These are phyloP conservation scores for Galaxea fascicularis DNA, from an alignment of 92 coral and sea anemone genomes.

Conservation along the genomic window DNA sequence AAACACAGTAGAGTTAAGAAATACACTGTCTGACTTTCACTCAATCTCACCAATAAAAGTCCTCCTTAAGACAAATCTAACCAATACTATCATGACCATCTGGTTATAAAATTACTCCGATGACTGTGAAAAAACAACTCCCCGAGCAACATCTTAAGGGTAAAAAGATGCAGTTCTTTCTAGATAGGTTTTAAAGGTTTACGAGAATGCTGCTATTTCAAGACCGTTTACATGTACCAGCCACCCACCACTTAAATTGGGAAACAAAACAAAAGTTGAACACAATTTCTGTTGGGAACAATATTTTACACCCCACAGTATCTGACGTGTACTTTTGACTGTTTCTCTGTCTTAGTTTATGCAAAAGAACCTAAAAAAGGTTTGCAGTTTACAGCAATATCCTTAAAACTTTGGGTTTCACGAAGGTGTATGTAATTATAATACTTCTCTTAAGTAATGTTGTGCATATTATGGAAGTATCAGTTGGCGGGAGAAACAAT, in stretches of 20 bases:
- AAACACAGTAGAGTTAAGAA: too few relatives aligned
- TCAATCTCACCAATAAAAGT: too few relatives aligned
- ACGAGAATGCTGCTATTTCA: neutral
- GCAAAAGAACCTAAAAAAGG: neutral
- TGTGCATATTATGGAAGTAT: neutral
- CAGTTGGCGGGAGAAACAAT: constrained; percentile 83
- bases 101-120: too few relatives aligned
- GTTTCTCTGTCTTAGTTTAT: neutral
- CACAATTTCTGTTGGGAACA: neutral
- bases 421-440: neutral
- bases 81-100: too few relatives aligned
- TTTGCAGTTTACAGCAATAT: neutral
- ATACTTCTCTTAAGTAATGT: neutral
- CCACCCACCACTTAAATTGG: neutral
- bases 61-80: too few relatives aligned
- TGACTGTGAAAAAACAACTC: neutral
- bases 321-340: neutral
- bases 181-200: neutral
- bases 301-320: neutral
- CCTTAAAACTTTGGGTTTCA: neutral
- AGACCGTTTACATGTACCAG: neutral
- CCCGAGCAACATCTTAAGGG: neutral
- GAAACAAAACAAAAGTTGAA: neutral
- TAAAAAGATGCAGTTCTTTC: neutral
- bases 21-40: too few relatives aligned